Conservation (phyloP, 1,140 invertebrate species). For the Heliothis virescens region DNA sequence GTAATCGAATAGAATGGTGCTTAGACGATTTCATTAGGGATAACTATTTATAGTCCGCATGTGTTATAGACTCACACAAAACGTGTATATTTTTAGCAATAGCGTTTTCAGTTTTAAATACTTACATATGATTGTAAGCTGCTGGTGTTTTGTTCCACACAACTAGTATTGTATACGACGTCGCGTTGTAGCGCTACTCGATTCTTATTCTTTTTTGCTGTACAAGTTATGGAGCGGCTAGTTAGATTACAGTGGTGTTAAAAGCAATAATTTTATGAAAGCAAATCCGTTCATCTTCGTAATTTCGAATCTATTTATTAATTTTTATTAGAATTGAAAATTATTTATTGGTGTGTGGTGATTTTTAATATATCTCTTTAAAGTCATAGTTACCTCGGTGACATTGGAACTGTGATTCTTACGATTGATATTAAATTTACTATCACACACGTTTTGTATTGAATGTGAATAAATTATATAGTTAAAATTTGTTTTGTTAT, state of each 20-base stretch:
- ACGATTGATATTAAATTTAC: constrained; percentile 79
- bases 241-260: constrained; percentile 56
- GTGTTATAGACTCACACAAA: constrained; percentile 66
- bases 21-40: constrained; percentile 82
- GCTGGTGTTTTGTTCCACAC: constrained; percentile 34
- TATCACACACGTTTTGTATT: constrained; percentile 85
- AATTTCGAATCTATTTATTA: constrained; percentile 76
- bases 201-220: constrained; percentile 61
- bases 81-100: constrained; percentile 60
- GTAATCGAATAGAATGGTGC: constrained; percentile 86
- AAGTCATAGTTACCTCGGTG: constrained; percentile 57
- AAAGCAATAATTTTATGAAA: constrained; percentile 70
- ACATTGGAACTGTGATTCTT: constrained; percentile 67
- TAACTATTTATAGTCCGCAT: constrained; percentile 76
- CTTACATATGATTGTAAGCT: constrained; percentile 35
- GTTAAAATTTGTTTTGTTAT: constrained; percentile 71
- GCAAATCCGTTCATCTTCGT: constrained; percentile 52
- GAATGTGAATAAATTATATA: constrained; percentile 86
- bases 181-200: constrained; percentile 42
- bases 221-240: constrained; percentile 47
- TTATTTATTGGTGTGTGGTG: constrained; percentile 84
- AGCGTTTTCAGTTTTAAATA: constrained; percentile 55
- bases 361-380: constrained; percentile 81
- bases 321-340: constrained; percentile 77
- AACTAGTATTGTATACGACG: constrained; percentile 52